Base-by-base conservation (phyloP, 2,888 invertebrate species). In the Clivina fossor region DNA sequence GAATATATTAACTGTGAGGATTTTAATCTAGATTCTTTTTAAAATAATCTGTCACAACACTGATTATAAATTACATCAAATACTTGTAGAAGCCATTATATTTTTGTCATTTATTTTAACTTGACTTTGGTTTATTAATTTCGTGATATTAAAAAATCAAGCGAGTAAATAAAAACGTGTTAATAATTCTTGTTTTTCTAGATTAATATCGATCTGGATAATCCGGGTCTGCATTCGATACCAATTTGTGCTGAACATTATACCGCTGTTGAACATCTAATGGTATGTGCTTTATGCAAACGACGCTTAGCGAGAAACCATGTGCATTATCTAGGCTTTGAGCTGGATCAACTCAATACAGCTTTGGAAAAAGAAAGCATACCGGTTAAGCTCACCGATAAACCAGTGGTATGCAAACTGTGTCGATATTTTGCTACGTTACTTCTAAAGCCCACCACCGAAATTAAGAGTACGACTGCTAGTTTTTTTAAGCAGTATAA, bases 361-460 rank as follows among this genome's bases (percentile, higher is more conserved):
- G 71, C 71, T 5, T 75, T 90, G 8, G 68, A 72, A 8, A 78
- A 78, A 28, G 83, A 84, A 61, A 79, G 83, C 1, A 78, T 92
- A 46, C 90, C 89, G 0, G 84, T 88, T 9, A 76, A 77, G 64
- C 76, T 91, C 65, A 71, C 75, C 1, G 81, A 84, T 63, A 84
- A 85, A 57, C 84, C 86, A 0, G 87, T 88, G 46, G 83, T 91
- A 35, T 92, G 92, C 74, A 91, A 90, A 74, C 74, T 86, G 18
- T 92, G 91, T 66, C 83, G 88, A 55, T 86, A 88, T 71, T 91
- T 87, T 73, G 85, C 86, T 63, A 82, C 86, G 58, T 71, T 90
- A 47, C 76, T 88, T 56, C 78, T 85, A 64, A 85, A 88, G 58
- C 83, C 81, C 2, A 78, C 78, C 0, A 80, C 80, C 58, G 72